Base-by-base conservation (phyloP, 1,140 invertebrate genomes). In the Drosophila lowei region DNA sequence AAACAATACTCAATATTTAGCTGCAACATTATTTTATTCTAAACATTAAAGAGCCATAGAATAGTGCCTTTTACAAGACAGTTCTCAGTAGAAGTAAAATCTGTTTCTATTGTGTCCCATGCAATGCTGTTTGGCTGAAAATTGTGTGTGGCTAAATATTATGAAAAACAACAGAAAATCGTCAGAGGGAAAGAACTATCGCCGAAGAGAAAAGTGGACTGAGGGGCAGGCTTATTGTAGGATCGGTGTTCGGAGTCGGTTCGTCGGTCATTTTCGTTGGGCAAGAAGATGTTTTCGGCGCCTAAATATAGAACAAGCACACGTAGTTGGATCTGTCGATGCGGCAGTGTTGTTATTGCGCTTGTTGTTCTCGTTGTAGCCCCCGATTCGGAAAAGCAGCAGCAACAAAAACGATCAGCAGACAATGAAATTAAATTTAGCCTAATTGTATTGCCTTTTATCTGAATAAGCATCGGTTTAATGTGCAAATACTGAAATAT, bases 241-340 rank as follows among this genome's bases (percentile, higher is more conserved):
- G 48, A 61, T 61, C 47, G 56, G 28, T 47, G 57, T 65, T 72
- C 34, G 34, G 34, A 38, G 34, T 38, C 34, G 34, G 34, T 38
- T 74, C 63, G 63, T 70, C 62, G 76, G 60, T 79, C 63, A 73
- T 57, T 80, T 70, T 74, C 71, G 60, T 70, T 85, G 81, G 81
- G 70, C 75, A 66, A 86, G 77, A 72, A 76, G 76, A 68, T 70
- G 55, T 50, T 72, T 62, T 79, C 55, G 81, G 63, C 48, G 54
- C 67, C 83, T 86, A 86, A 81, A 72, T 68, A 61, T 86, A 88
- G 81, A 67, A 42, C 65, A 81, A 86, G 81, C 81, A 86, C 84
- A 86, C 81, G 77, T 85, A 77, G 81, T 86, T 86, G 77, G 56
- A 72, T 75, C 77, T 77, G 77, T 77, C 73, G 81, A 88, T 88